Evolutionary conservation across 2,888 invertebrate genomes (phyloP), one percentile per base, ranked within the genome.

Genomic region (Pheosia gnoma): DNA sequence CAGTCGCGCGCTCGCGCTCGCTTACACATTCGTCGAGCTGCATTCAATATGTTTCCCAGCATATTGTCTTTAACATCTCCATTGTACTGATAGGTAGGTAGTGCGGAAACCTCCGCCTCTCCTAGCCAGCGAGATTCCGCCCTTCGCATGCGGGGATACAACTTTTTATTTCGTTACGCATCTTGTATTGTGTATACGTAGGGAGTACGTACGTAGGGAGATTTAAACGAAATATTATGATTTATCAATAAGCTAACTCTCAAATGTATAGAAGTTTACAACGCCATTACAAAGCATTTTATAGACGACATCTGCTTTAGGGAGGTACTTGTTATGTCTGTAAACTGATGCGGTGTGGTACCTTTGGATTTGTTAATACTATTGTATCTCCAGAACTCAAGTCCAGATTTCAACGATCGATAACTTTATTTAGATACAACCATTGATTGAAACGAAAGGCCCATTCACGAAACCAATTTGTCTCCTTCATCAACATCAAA

Each of bases 51-150:
- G 92, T 92, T 91, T 87, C 88, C 87, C 81, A 85, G 89, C 89
- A 90, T 92, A 92, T 91, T 92, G 93, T 93, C 92, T 92, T 91
- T 92, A 93, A 93, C 93, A 89, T 91, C 89, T 90, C 91, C 90
- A 92, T 93, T 92, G 92, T 91, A 87, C 86, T 77, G 82, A 80
- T 84, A 38, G 87, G 87, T 90, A 83, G 83, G 25, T 25, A 84
- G 85, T 76, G 76, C 71, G 77, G 76, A 78, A 74, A 75, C 77
- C 74, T 74, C 68, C 74, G 74, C 70, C 66, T 54, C 71, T 70
- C 63, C 59, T 58, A 60, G 43, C 43, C 9, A 9, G 43, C 8
- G 47, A 47, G n/a, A n/a, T 47, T n/a, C 47, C n/a, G 11, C 47
- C n/a, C 5, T 47, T n/a, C 11, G n/a, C n/a, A 47, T 47, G 47